These are phyloP conservation scores for Hydrolagus colliei DNA, from an alignment of 2,797 vertebrate species.

Conservation along the genomic window DNA sequence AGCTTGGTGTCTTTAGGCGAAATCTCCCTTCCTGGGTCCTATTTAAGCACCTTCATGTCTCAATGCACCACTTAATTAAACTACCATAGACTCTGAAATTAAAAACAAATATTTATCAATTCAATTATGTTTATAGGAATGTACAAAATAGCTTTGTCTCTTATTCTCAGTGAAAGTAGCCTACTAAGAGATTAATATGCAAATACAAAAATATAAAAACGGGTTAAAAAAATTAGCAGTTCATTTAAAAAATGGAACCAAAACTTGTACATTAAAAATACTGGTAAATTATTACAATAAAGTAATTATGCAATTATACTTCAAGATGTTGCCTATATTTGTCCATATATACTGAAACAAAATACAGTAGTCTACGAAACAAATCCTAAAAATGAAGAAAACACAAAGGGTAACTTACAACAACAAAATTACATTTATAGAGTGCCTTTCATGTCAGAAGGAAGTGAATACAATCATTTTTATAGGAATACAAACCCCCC, in stretches of 20 bases:
- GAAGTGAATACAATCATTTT: too few species aligned
- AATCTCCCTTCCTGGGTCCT: conserved; percentile 27
- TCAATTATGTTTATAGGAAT: conserved; percentile 15
- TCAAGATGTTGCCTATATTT: too few species aligned
- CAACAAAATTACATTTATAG: too few species aligned
- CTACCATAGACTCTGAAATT: conserved; percentile 29
- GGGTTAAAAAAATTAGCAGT: background rate
- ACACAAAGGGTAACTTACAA: background rate
- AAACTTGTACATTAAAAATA: too few species aligned
- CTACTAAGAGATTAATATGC: background rate
- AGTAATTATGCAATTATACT: too few species aligned
- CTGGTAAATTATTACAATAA: too few species aligned
- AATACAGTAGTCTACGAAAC: background rate
- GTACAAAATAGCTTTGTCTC: background rate
- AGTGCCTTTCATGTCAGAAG: too few species aligned
- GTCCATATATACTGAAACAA: too few species aligned
- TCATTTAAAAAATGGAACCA: too few species aligned
- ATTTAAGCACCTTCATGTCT: conserved; percentile 28
- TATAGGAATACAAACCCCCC: too few species aligned
- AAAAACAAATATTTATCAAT: conserved; percentile 29
- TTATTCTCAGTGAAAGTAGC: background rate
- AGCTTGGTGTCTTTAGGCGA: conserved; percentile 24
- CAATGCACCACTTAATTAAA: conserved; percentile 30
- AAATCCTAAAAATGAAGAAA: background rate
- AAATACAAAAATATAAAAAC: background rate